phyloP scores from a whole-genome alignment of 2,888 invertebrate genomes.

The Pseudococcus viburni region DNA sequence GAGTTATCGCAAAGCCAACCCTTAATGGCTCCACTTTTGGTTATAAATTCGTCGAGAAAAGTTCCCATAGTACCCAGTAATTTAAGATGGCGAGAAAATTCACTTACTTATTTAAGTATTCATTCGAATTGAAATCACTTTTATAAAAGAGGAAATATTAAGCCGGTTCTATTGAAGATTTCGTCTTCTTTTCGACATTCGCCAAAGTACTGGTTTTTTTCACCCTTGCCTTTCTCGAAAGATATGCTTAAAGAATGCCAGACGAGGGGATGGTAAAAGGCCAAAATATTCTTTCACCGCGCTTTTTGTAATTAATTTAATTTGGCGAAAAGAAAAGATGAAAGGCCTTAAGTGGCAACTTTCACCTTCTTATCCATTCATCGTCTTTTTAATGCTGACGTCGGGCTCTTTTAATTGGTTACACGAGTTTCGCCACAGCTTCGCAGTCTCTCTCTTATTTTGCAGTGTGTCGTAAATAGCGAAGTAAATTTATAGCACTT shows the following conservation, averaged over 20 bases:
- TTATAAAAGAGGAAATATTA: constrained; percentile 61
- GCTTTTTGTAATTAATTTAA: constrained; percentile 64
- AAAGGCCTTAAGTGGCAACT: constrained; percentile 64
- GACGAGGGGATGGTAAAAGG: background rate
- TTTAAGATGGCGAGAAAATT: constrained; percentile 65
- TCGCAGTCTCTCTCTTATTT: background rate
- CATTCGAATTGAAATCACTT: constrained; percentile 61
- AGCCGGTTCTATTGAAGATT: constrained; percentile 27
- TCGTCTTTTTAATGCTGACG: constrained; percentile 60
- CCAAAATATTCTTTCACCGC: constrained; percentile 40
- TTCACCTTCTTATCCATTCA: constrained; percentile 65
- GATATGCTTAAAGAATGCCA: background rate
- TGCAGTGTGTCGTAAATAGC: constrained; percentile 1
- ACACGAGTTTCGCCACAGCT: constrained; percentile 38
- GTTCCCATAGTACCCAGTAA: background rate
- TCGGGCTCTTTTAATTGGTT: constrained; percentile 60
- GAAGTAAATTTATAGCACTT: constrained; percentile 41
- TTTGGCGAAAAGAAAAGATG: constrained; percentile 64
- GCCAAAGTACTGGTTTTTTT: background rate
- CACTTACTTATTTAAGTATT: constrained; percentile 60
- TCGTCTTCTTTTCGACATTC: background rate
- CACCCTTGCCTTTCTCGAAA: background rate
- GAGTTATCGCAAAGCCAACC: background rate
- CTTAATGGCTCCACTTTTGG: constrained; percentile 30
- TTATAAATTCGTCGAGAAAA: constrained; percentile 21